These are phyloP conservation scores for Muscidifurax raptorellus DNA, from an alignment of 1,140 invertebrate species.

Conservation along the genomic window DNA sequence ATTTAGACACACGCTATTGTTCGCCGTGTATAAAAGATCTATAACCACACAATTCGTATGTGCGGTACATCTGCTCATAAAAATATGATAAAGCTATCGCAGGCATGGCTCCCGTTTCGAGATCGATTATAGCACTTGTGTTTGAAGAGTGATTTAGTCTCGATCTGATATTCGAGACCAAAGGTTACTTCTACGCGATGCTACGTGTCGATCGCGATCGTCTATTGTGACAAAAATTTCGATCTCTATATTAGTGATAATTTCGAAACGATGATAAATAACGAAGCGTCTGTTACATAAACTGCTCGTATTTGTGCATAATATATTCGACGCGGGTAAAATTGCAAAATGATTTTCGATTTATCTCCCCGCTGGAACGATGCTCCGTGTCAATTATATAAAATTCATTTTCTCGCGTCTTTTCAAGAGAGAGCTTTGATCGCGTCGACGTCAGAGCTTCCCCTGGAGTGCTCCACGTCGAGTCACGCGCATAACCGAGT, in stretches of 20 bases:
- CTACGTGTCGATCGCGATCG: neutral
- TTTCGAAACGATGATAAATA: no score
- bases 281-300: neutral
- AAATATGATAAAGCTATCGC: slow-evolving; percentile 29
- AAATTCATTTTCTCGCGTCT: slow-evolving; percentile 35
- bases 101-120: neutral
- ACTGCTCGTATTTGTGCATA: neutral
- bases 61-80: neutral
- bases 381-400: slow-evolving; percentile 2
- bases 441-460: neutral
- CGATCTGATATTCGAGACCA: neutral
- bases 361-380: no score
- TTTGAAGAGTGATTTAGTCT: slow-evolving; percentile 36
- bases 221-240: neutral
- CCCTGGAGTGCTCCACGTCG: no score
- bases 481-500: slow-evolving; percentile 35
- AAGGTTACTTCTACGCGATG: neutral
- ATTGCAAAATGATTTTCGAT: neutral
- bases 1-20: neutral
- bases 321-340: no score
- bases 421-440: neutral
- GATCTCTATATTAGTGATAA: neutral
- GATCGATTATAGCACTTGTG: slow-evolving; percentile 27
- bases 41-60: no score
- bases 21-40: no score